Evolutionary conservation across 2,888 invertebrate species (phyloP), one percentile per base, ranked within the genome.

Genomic region (Taphrorychus bicolor): DNA sequence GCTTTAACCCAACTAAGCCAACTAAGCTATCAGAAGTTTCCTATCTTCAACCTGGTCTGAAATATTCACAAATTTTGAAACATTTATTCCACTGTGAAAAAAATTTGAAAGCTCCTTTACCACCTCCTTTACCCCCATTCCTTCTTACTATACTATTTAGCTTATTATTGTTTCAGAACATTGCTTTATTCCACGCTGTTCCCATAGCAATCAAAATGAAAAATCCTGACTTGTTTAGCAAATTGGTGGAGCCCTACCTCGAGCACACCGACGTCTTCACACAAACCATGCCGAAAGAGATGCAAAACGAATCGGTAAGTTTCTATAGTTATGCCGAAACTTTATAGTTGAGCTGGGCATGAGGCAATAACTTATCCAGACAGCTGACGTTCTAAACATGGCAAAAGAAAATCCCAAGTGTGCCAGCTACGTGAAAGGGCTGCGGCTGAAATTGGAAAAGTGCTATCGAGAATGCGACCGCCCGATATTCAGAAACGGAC

Each of bases 141-240:
- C n/a, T n/a, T n/a, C n/a, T n/a, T n/a, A n/a, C n/a, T n/a, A n/a
- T n/a, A n/a, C n/a, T n/a, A n/a, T n/a, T n/a, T n/a, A n/a, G n/a
- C n/a, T n/a, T n/a, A n/a, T 32, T 2, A 32, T 9, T 9, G 16
- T 59, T 59, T 22, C 18, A 59, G 59, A 51, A 59, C 19, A 22
- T 71, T 3, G 65, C 70, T 7, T 32, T 32, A 22, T 32, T 71
- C 4, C 70, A 71, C 48, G 69, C 62, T 11, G 49, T 69, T 2
- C 62, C 69, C 1, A 19, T 86, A 5, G 86, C 84, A 0, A 76
- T 84, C 58, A 85, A 86, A 53, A 59, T 81, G 0, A 80, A 78
- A 56, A 79, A 83, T 49, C 82, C 84, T 0, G 73, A 80, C 32
- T 69, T 76, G 1, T 85, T 82, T 74, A 67, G 81, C 5, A 69